A percentile compares a stretch with the other conserved stretches of the same genome.
Conservation (phyloP, 1,140 invertebrate species). For the Luehdorfia chinensis region DNA sequence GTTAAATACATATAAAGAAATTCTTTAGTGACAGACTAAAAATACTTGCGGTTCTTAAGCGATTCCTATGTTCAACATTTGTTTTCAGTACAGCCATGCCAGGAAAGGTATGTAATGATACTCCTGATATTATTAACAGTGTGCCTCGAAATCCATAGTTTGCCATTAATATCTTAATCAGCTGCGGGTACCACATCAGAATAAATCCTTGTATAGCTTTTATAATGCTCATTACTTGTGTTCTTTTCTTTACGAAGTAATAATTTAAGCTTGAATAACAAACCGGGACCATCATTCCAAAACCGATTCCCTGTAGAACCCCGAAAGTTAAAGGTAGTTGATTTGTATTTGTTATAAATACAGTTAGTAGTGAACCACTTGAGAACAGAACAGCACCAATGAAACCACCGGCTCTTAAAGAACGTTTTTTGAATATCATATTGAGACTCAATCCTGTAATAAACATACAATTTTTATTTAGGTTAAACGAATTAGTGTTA, state of each 20-base stretch:
- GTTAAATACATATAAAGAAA: conserved; percentile 15
- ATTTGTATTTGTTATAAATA: conserved; percentile 72
- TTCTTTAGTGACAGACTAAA: conserved; percentile 24
- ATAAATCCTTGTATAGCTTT: conserved; percentile 79
- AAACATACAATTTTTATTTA: conserved; percentile 16
- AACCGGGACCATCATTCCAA: conserved; percentile 79
- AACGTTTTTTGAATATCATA: conserved; percentile 71
- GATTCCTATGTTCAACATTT: conserved; percentile 29
- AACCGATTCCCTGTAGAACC: conserved; percentile 77
- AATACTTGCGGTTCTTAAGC: conserved; percentile 57
- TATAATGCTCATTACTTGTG: conserved; percentile 78
- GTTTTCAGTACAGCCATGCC: conserved; percentile 81
- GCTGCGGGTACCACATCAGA: conserved; percentile 78
- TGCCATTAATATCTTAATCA: conserved; percentile 72
- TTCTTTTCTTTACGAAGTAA: conserved; percentile 79
- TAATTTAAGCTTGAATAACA: conserved; percentile 78
- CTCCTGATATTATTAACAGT: conserved; percentile 76
- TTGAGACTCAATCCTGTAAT: conserved; percentile 77
- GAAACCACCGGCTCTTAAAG: conserved; percentile 73
- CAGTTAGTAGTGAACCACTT: conserved; percentile 71
- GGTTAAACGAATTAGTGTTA: too few relatives aligned
- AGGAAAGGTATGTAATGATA: conserved; percentile 80
- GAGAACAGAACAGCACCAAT: conserved; percentile 73
- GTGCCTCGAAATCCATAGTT: conserved; percentile 80
- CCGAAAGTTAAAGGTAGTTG: conserved; percentile 78